Base-by-base conservation (phyloP, 2,113 vertebrate genomes). In the Phylloscopus trochiloides region DNA sequence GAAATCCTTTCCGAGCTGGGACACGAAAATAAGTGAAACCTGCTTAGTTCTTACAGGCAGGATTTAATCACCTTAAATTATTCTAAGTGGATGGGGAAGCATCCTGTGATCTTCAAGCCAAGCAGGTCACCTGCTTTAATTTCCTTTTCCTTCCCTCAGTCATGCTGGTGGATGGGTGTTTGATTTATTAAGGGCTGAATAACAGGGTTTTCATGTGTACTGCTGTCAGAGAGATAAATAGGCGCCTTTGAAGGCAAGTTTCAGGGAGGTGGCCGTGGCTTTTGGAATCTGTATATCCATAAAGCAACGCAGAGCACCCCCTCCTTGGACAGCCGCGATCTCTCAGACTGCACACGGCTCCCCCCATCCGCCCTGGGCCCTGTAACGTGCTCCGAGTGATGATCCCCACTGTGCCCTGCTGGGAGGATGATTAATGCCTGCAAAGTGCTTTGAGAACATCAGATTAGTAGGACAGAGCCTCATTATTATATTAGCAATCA, bases 371-470 rank as follows among this genome's bases (percentile, higher is more conserved):
- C 85, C 59, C 61, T 34, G 47, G 2, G 5, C 47, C 5, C 5
- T 6, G 16, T 71, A 77, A 89, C 12, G 5, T 22, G 52, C 77
- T 93, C 0, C 0, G 57, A 79, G 94, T 15, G 6, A 54, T 4
- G 17, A 85, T 88, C 65, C 80, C 31, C 52, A 47, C 63, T 8
- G 38, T 81, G 78, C 71, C 90, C 92, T 28, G 1, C 83, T 76
- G 94, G 84, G 91, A 94, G 55, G 52, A 58, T 84, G 84, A 91
- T 96, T 92, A 91, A 97, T 94, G 95, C 89, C 77, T 74, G 67
- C 88, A 88, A 92, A 97, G 93, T 95, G 94, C 93, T 96, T 92
- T 83, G 92, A 96, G 96, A 96, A 92, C 96, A 95, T 97, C 96
- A 93, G 93, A 96, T 97, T 96, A 96, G 94, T 22, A 61, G 92